Evolutionary conservation across 2,888 invertebrate species (phyloP), one percentile per base, ranked within the genome.

Genomic region (Perizoma affinitatum): DNA sequence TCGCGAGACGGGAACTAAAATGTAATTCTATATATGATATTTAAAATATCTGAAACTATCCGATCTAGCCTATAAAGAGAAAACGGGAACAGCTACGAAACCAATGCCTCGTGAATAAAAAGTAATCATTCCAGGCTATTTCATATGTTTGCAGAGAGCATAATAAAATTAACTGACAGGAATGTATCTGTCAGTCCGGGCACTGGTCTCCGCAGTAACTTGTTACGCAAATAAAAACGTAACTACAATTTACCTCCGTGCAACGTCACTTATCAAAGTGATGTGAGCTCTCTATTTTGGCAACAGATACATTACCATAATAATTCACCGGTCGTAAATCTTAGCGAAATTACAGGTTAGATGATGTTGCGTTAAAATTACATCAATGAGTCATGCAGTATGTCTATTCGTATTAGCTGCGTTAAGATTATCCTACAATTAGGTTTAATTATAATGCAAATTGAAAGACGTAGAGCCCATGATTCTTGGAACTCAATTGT

Each of bases 281-380:
- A 63, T 75, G 73, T 78, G 79, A 79, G 73, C 78, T 82, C 81
- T 86, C 82, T 73, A 86, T 88, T 87, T 90, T 79, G 87, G 87
- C 83, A 86, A 85, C 74, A 77, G 79, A 79, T 74, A 73, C 5
- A 89, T 88, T 73, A 86, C 87, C 83, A 80, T 88, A 86, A 90
- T 90, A 82, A 87, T 79, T 79, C 73, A 76, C 70, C 79, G 82
- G 81, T 84, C 84, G 79, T 90, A 87, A 88, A 90, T 90, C 88
- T 79, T 74, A 70, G 63, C 72, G 66, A 86, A 87, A 90, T 91
- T 88, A 84, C 78, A 80, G 80, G 83, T 80, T 87, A 74, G 76
- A 78, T 79, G 79, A 79, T 81, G 83, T 74, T 74, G 72, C 71
- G 75, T 65, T 78, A 74, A 77, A 82, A 80, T 84, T 83, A 58